Evolutionary conservation across 2,888 invertebrate species (phyloP).

Genomic region (Eilema caniola): DNA sequence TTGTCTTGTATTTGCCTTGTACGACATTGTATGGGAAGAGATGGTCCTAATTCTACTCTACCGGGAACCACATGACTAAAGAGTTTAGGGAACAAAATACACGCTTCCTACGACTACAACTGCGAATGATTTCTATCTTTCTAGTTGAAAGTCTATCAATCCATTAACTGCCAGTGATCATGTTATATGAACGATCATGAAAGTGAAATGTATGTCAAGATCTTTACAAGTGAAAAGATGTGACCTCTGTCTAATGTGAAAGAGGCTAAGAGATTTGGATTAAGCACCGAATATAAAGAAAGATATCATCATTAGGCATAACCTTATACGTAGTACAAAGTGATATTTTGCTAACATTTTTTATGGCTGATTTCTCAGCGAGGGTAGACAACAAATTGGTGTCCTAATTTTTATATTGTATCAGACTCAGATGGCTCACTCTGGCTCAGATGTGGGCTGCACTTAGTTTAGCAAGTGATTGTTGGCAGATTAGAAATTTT

Average conservation of each 20-base stretch:
- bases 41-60: too few relatives aligned
- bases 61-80: too few relatives aligned
- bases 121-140: too few relatives aligned
- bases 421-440: too few relatives aligned
- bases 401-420: slow-evolving; percentile 3
- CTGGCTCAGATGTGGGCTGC: background rate
- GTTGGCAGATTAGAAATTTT: background rate
- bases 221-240: background rate
- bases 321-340: background rate
- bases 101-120: too few relatives aligned
- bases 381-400: slow-evolving; percentile 8
- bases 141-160: background rate
- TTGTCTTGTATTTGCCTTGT: too few relatives aligned
- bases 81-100: background rate
- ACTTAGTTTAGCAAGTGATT: background rate
- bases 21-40: too few relatives aligned
- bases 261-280: background rate
- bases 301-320: background rate
- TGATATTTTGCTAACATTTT: background rate
- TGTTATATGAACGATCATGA: background rate
- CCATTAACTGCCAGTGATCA: background rate
- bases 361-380: background rate
- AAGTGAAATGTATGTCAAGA: background rate
- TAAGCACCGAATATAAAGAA: background rate
- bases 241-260: background rate